Base-by-base conservation (phyloP, 2,797 vertebrate genomes). In the Fundulus diaphanus region DNA sequence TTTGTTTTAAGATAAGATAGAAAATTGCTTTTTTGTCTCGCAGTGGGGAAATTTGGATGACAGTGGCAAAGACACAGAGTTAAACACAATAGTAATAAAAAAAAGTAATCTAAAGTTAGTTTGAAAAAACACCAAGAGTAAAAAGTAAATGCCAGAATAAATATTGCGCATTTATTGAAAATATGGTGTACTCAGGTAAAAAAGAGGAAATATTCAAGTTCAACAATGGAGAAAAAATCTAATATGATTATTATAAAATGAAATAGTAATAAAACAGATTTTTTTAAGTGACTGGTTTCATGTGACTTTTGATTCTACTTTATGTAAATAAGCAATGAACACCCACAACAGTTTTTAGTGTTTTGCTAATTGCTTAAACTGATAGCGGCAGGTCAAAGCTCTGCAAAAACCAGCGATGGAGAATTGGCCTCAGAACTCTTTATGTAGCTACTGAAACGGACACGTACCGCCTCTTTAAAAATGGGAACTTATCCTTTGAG, bases 401-500 rank as follows among this genome's bases (percentile, higher is more conserved):
- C 37, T 37, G 2, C 9, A 37, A 63, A 63, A 35, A 63, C 18
- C 35, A 40, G 22, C 2, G 9, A 40, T 31, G 56, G 16, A 29
- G 33, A 18, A 5, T 35, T 59, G 27, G 29, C 16, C 29, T 59
- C 5, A 33, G 15, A 20, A 33, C 33, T 5, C 18, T 59, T 59
- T 18, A 33, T 33, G 16, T 33, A 4, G 56, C 16, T 3, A 3
- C 20, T 8, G 1, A 66, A 73, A 68, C 16, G 6, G 1, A 37
- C 40, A 54, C 18, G 49, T 42, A 54, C 71, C 5, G 37, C 9
- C 51, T 7, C 31, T 73, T 79, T 72, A 20, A 68, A 68, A 70
- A 66, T 61, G 54, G 66, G 73, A 82, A 67, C 37, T 73, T 49
- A 7, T 80, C 77, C 79, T 83, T 85, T 68, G 67, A 78, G 72